Evolutionary conservation across 2,888 invertebrate species (phyloP).

Genomic region (Andrena marginata): DNA sequence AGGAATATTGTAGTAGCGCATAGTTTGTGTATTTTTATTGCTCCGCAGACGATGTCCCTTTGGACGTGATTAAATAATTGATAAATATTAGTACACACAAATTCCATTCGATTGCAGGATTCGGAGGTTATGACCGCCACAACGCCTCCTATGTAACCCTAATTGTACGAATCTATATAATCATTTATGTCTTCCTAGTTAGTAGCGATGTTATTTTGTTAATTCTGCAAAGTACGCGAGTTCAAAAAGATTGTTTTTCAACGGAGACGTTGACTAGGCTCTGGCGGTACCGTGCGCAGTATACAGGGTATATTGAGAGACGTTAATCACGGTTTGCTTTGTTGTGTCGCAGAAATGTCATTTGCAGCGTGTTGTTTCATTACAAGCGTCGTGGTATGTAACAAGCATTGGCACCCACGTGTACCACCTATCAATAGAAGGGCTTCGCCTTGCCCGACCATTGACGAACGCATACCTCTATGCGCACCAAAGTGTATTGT

Average conservation of each 20-base stretch:
- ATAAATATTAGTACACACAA: background rate
- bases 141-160: background rate
- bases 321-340: conserved; percentile 3
- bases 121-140: too few relatives aligned
- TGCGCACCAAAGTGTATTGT: conserved; percentile 13
- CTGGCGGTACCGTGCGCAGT: too few relatives aligned
- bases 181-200: background rate
- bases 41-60: background rate
- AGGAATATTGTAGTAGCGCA: conserved; percentile 78
- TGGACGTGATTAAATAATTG: background rate
- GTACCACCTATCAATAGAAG: conserved; percentile 49
- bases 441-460: conserved; percentile 24
- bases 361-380: conserved; percentile 31
- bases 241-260: too few relatives aligned
- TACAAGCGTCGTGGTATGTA: background rate
- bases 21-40: conserved; percentile 20
- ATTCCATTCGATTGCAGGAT: background rate
- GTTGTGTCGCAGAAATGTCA: conserved; percentile 3
- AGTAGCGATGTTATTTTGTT: background rate
- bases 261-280: too few relatives aligned
- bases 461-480: conserved; percentile 31
- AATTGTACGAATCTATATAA: conserved; percentile 6
- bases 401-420: conserved; percentile 26
- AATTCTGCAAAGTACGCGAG: background rate
- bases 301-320: background rate